Evolutionary conservation across 2,888 invertebrate species (phyloP).

Genomic region (Xestia rhomboidea): DNA sequence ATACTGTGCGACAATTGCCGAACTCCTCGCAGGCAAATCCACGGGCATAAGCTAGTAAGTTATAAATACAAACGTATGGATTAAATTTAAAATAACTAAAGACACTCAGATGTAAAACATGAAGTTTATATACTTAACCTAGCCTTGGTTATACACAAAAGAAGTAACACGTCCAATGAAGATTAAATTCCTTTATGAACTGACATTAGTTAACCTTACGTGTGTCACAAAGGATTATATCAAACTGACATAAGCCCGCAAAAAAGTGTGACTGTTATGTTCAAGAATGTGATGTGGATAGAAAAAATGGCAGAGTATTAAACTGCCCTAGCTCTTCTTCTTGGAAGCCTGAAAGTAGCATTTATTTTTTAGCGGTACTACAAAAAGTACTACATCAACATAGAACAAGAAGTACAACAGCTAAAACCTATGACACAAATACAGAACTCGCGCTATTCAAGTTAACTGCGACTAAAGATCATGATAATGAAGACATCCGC

Average conservation of each 20-base stretch:
- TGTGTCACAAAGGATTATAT: slow-evolving; percentile 36
- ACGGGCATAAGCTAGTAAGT: not conserved
- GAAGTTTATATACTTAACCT: not conserved
- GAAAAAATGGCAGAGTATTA: not conserved
- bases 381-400: not conserved
- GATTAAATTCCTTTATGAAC: slow-evolving; percentile 46
- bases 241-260: slow-evolving; percentile 27
- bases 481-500: too few species aligned
- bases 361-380: not conserved
- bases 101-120: not conserved
- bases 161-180: slow-evolving; percentile 19
- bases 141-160: not conserved
- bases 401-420: not conserved
- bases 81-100: not conserved
- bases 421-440: not conserved
- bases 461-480: not conserved
- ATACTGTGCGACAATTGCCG: not conserved
- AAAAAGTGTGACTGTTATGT: slow-evolving; percentile 29
- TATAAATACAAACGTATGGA: not conserved
- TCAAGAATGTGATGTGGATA: slow-evolving; percentile 11
- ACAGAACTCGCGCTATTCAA: not conserved
- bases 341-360: not conserved
- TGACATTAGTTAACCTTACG: slow-evolving; percentile 41
- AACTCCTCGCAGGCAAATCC: not conserved
- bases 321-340: not conserved